phyloP scores from a whole-genome alignment of 2,797 vertebrate genomes.

The Clarias laeviceps region DNA sequence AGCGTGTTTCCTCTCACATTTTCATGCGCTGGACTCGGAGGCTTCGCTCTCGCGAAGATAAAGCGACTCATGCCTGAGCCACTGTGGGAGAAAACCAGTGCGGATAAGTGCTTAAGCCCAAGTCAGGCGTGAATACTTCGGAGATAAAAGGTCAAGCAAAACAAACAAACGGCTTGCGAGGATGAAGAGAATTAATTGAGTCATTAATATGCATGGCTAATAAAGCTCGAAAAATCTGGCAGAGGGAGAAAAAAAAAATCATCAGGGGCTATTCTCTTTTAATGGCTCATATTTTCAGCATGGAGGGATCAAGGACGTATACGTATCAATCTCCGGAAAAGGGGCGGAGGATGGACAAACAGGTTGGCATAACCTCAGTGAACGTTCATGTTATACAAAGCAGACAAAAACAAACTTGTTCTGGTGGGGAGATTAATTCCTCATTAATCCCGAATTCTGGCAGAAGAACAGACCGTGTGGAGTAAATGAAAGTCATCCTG shows the following conservation, averaged over 20 bases:
- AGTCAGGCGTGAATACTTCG: slow-evolving; percentile 82
- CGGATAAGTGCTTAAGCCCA: slow-evolving; percentile 83
- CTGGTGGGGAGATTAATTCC: slow-evolving; percentile 85
- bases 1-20: slow-evolving; percentile 78
- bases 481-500: slow-evolving; percentile 86
- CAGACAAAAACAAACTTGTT: slow-evolving; percentile 85
- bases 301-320: slow-evolving; percentile 76
- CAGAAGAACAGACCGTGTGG: slow-evolving; percentile 81
- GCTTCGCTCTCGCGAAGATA: slow-evolving; percentile 76
- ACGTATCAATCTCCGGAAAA: slow-evolving; percentile 75
- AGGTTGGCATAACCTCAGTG: slow-evolving; percentile 77
- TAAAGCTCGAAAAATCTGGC: slow-evolving; percentile 79
- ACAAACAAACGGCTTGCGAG: slow-evolving; percentile 88
- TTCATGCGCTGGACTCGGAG: slow-evolving; percentile 71
- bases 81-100: slow-evolving; percentile 72
- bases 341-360: slow-evolving; percentile 61
- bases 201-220: slow-evolving; percentile 89
- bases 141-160: slow-evolving; percentile 88
- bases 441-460: slow-evolving; percentile 87
- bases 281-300: slow-evolving; percentile 84
- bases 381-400: slow-evolving; percentile 80
- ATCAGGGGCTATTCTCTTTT: slow-evolving; percentile 79
- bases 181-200: slow-evolving; percentile 91
- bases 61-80: slow-evolving; percentile 73
- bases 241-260: slow-evolving; percentile 67